These are phyloP conservation scores for Arvicanthis niloticus DNA, from an alignment of 2,113 vertebrate species.

Conservation along the genomic window DNA sequence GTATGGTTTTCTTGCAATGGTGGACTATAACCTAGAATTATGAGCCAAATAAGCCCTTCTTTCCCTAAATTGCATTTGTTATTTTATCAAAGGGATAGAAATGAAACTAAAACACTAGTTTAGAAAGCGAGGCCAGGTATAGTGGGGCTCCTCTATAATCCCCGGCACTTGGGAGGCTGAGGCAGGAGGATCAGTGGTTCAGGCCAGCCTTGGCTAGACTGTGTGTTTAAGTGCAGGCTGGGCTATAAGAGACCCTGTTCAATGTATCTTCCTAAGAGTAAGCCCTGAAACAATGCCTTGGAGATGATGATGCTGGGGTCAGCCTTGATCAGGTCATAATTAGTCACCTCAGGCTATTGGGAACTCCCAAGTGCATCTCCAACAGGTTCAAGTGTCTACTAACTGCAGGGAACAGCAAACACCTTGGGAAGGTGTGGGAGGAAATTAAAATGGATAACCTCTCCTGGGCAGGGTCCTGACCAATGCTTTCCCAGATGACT, in stretches of 20 bases:
- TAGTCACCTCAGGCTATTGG: not conserved
- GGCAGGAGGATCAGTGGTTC: not conserved
- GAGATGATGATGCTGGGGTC: not conserved
- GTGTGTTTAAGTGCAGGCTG: not conserved
- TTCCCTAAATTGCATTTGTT: not conserved
- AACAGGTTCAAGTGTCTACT: not conserved
- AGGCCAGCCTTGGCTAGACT: not conserved
- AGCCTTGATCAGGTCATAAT: not conserved
- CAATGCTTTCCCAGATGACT: not conserved
- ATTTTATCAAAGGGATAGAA: not conserved
- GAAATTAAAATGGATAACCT: not conserved
- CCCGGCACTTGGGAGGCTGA: not conserved
- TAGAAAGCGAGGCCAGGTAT: not conserved
- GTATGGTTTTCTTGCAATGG: not conserved
- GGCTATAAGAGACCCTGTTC: not conserved
- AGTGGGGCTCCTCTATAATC: not conserved
- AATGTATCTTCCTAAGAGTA: not conserved
- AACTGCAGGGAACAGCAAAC: not conserved
- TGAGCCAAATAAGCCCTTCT: not conserved
- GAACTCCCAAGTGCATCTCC: not conserved
- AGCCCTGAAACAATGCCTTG: not conserved
- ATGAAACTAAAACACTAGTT: not conserved
- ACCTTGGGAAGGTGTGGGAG: not conserved
- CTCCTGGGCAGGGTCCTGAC: not conserved
- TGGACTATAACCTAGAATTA: not conserved